These are phyloP conservation scores for Anoplophora glabripennis DNA, from an alignment of 1,140 invertebrate species.

Conservation along the genomic window DNA sequence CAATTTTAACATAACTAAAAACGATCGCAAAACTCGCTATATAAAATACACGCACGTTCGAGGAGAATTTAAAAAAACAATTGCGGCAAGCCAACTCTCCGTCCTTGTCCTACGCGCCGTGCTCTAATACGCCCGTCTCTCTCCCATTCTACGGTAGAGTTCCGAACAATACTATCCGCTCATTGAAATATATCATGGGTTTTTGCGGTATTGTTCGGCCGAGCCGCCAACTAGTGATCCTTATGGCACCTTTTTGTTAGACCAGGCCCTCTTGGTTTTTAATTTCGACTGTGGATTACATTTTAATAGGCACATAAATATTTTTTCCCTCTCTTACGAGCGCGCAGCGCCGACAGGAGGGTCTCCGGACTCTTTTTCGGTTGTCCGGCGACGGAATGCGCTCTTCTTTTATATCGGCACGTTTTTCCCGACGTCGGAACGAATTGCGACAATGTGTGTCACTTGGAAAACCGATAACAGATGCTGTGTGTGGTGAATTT, in stretches of 20 bases:
- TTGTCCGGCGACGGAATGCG: no score
- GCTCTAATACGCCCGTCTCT: not conserved
- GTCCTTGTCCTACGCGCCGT: slow-evolving; percentile 1
- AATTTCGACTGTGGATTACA: slow-evolving; percentile 4
- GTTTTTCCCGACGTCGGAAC: no score
- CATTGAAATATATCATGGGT: slow-evolving; percentile 18
- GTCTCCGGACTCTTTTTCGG: no score
- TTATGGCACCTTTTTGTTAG: slow-evolving; percentile 9
- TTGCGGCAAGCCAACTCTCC: slow-evolving; percentile 21
- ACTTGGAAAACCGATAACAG: no score
- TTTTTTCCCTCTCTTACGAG: no score
- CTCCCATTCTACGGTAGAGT: slow-evolving; percentile 16
- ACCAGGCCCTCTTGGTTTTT: slow-evolving; percentile 13
- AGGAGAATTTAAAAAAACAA: slow-evolving; percentile 40
- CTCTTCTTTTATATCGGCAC: no score
- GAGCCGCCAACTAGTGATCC: not conserved
- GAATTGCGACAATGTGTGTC: no score
- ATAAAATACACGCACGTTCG: slow-evolving; percentile 43
- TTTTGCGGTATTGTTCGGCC: slow-evolving; percentile 9
- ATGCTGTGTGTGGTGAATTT: no score
- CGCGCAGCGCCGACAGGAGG: no score
- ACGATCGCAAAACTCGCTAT: slow-evolving; percentile 36
- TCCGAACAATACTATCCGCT: slow-evolving; percentile 17
- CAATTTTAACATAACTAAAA: slow-evolving; percentile 43
- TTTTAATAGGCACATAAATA: no score